Evolutionary conservation across 2,888 invertebrate genomes (phyloP).

Genomic region (Tineola bisselliella): DNA sequence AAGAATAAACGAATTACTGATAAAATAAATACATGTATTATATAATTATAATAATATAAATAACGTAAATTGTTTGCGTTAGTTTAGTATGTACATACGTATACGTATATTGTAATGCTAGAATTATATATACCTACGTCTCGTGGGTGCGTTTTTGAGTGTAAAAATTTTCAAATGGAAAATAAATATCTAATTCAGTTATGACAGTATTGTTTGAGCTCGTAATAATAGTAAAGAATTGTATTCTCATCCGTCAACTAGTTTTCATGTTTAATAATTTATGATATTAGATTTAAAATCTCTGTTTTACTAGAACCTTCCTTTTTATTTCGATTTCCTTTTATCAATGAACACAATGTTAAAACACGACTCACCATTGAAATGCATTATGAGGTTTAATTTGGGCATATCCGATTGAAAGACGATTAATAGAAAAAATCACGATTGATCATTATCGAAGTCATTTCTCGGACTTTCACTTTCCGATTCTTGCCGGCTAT

Average conservation of each 20-base stretch:
- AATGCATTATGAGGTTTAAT: background rate
- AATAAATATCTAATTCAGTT: no score
- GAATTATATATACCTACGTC: no score
- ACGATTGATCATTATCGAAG: slow-evolving; percentile 25
- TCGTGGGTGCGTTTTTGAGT: no score
- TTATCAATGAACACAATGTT: background rate
- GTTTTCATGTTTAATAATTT: background rate
- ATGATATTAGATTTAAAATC: background rate
- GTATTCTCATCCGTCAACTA: background rate
- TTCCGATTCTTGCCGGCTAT: slow-evolving; percentile 4
- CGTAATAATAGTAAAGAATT: background rate
- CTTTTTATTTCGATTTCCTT: background rate
- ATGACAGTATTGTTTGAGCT: no score
- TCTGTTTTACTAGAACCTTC: background rate
- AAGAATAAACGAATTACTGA: no score
- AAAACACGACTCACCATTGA: background rate
- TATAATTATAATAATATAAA: no score
- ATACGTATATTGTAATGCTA: no score
- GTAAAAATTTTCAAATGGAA: no score
- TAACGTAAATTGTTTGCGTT: no score
- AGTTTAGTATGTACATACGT: no score
- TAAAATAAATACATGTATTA: no score
- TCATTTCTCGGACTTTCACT: slow-evolving; percentile 23
- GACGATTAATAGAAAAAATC: slow-evolving; percentile 20
- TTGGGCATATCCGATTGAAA: slow-evolving; percentile 5